These are phyloP conservation scores for Amphipoea lucens DNA, from an alignment of 2,888 invertebrate genomes.

Conservation along the genomic window DNA sequence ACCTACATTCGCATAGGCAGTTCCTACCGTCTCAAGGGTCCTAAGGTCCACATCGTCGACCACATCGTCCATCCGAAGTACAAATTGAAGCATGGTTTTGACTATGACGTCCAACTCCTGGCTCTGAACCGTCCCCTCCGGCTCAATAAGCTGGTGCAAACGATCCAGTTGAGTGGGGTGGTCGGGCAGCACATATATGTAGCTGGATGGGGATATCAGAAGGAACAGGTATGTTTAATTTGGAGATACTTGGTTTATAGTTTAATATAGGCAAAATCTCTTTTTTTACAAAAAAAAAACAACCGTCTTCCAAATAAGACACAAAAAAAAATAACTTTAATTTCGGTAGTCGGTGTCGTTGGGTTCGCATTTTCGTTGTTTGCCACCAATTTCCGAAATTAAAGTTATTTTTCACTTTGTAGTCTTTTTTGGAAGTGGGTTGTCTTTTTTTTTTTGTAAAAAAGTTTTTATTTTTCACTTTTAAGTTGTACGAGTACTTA, in stretches of 20 bases:
- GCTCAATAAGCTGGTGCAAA: slow-evolving; percentile 67
- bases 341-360: too few species aligned
- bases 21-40: slow-evolving; percentile 70
- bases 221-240: slow-evolving; percentile 74
- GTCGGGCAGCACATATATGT: slow-evolving; percentile 70
- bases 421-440: too few species aligned
- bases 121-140: slow-evolving; percentile 66
- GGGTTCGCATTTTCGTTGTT: too few species aligned
- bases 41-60: slow-evolving; percentile 65
- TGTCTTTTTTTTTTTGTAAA: too few species aligned
- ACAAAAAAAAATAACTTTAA: too few species aligned
- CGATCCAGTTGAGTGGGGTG: slow-evolving; percentile 69
- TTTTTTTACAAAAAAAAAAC: too few species aligned
- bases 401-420: too few species aligned
- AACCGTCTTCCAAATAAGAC: too few species aligned
- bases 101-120: slow-evolving; percentile 81
- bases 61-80: slow-evolving; percentile 79
- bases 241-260: neutral
- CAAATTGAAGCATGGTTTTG: slow-evolving; percentile 73
- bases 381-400: too few species aligned
- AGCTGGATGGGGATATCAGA: slow-evolving; percentile 82
- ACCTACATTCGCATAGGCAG: slow-evolving; percentile 78
- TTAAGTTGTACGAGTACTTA: too few species aligned
- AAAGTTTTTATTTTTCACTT: too few species aligned
- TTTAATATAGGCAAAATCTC: too few species aligned